Percentiles rank a stretch among this genome's conserved stretches.
phyloP scores from a whole-genome alignment of 2,797 vertebrate genomes.

The Sebastes kiyomatsui region DNA sequence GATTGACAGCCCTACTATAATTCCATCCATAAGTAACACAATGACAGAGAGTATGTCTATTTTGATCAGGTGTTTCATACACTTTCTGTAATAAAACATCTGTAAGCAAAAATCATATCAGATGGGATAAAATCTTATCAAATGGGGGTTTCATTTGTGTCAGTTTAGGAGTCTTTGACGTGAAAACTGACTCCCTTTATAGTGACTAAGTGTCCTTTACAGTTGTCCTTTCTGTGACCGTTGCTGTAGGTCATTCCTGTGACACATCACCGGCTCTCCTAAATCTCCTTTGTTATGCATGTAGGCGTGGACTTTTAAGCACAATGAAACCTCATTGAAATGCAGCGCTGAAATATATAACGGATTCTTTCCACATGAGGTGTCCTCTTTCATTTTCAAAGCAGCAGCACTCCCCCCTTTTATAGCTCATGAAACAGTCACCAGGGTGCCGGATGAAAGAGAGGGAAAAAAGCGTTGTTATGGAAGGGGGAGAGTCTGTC shows the following conservation, averaged over 20 bases:
- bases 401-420: background rate
- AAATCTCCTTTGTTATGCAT: background rate
- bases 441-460: background rate
- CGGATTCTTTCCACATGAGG: slow-evolving; percentile 1
- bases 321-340: slow-evolving; percentile 4
- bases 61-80: too few relatives aligned
- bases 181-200: background rate
- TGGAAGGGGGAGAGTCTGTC: background rate
- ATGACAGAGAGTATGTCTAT: too few relatives aligned
- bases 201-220: background rate
- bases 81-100: too few relatives aligned
- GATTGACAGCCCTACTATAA: too few relatives aligned
- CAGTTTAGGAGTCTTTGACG: rapidly evolving
- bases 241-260: background rate
- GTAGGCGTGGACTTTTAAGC: background rate
- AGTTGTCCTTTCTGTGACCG: background rate
- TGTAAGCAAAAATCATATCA: too few relatives aligned
- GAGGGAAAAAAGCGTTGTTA: too few relatives aligned
- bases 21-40: too few relatives aligned
- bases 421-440: background rate
- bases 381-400: slow-evolving; percentile 1
- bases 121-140: too few relatives aligned
- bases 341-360: background rate
- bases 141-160: too few relatives aligned
- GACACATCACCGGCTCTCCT: background rate